Percentiles rank a stretch among this genome's conserved stretches.
These are phyloP conservation scores for Hippocampus guttulatus DNA, from an alignment of 2,113 vertebrate species.

Conservation along the genomic window DNA sequence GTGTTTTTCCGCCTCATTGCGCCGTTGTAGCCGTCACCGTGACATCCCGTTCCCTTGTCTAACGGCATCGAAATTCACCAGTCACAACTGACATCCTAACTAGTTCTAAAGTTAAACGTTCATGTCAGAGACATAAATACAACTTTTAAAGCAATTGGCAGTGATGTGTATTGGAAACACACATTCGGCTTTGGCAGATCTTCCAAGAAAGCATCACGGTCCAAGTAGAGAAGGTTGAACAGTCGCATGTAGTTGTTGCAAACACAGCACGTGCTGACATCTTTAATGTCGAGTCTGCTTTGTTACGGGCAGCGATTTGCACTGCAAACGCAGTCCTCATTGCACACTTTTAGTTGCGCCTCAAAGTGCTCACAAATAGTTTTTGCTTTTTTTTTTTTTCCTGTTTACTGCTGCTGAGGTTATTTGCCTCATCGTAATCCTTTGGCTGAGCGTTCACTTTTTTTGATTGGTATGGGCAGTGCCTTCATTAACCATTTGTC, in stretches of 20 bases:
- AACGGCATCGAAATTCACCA: constrained; percentile 1
- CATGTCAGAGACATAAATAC: too few species aligned
- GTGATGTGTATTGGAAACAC: too few species aligned
- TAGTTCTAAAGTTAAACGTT: not conserved
- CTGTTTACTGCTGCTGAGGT: not conserved
- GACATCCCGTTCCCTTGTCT: not conserved
- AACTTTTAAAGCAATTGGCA: too few species aligned
- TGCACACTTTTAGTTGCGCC: not conserved
- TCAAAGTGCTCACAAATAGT: not conserved
- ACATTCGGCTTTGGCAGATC: not conserved
- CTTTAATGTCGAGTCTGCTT: not conserved
- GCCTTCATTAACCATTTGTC: not conserved
- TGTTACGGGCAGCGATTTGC: not conserved
- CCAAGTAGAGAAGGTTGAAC: not conserved
- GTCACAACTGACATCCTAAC: constrained; percentile 11
- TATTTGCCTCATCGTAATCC: not conserved
- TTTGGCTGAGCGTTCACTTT: not conserved
- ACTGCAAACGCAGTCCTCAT: not conserved
- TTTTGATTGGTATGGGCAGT: too few species aligned
- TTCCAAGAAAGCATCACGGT: not conserved
- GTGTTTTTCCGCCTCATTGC: not conserved
- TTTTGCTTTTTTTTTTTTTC: not conserved
- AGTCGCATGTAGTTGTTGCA: not conserved
- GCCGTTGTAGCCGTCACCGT: not conserved
- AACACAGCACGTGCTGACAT: not conserved